Evolutionary conservation across 2,797 vertebrate species (phyloP).

Genomic region (Dipus sagitta): DNA sequence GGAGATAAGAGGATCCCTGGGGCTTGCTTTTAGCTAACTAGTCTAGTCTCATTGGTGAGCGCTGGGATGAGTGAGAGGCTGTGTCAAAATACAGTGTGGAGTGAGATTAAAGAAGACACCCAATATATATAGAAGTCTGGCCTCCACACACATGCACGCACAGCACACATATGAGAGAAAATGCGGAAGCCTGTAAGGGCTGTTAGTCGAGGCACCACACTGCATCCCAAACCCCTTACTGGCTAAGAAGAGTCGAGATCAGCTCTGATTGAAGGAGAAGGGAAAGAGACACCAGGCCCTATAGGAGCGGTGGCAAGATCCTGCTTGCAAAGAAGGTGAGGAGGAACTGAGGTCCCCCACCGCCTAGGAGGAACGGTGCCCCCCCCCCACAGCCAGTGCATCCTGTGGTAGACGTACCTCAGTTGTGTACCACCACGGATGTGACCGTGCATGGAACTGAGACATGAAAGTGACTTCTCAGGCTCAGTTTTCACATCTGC

Average conservation of each 20-base stretch:
- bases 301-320: background rate
- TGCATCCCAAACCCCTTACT: background rate
- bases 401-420: background rate
- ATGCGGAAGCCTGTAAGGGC: background rate
- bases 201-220: background rate
- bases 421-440: accelerated
- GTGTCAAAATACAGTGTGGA: no score
- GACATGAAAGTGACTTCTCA: background rate
- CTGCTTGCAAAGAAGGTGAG: background rate
- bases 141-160: no score
- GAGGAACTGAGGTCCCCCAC: background rate
- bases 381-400: background rate
- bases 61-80: no score
- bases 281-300: background rate
- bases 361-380: no score
- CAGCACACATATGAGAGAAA: no score
- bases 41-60: no score
- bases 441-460: background rate
- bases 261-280: background rate
- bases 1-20: no score
- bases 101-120: no score
- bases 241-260: background rate
- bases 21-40: no score
- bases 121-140: no score
- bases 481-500: background rate